A percentile compares a stretch with the other conserved stretches of the same genome.
Evolutionary conservation across 2,888 invertebrate genomes (phyloP).

Genomic region (Stenoptilia bipunctidactyla): DNA sequence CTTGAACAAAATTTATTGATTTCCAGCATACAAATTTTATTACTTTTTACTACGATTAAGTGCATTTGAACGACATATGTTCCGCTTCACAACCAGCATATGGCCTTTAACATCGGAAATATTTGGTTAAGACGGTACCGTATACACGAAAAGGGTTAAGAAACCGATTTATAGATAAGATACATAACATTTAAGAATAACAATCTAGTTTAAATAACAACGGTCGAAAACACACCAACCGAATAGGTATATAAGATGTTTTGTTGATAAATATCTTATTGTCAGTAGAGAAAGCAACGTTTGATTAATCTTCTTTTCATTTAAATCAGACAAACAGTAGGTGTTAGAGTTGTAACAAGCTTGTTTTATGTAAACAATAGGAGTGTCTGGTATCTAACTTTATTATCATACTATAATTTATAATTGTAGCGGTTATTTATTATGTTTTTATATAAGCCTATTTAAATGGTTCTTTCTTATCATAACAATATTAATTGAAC

Average conservation of each 20-base stretch:
- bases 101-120: slow-evolving; percentile 29
- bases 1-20: no score
- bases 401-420: neutral
- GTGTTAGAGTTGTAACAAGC: slow-evolving; percentile 44
- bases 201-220: slow-evolving; percentile 56
- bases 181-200: slow-evolving; percentile 25
- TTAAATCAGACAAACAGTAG: slow-evolving; percentile 55
- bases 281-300: slow-evolving; percentile 50
- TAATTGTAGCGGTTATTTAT: neutral
- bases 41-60: slow-evolving; percentile 3
- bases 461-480: no score
- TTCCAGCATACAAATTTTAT: neutral
- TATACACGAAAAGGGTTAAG: slow-evolving; percentile 58
- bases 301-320: slow-evolving; percentile 59
- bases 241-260: slow-evolving; percentile 48
- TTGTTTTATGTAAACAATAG: slow-evolving; percentile 42
- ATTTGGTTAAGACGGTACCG: slow-evolving; percentile 44
- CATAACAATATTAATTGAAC: no score
- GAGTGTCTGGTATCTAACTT: slow-evolving; percentile 3
- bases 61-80: slow-evolving; percentile 19
- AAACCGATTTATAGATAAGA: slow-evolving; percentile 58
- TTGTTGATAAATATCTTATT: slow-evolving; percentile 59
- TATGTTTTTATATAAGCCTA: no score
- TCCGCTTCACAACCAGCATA: slow-evolving; percentile 27
- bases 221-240: slow-evolving; percentile 45